phyloP scores from a whole-genome alignment of 2,113 vertebrate species.

The Actenoides lindsayi region DNA sequence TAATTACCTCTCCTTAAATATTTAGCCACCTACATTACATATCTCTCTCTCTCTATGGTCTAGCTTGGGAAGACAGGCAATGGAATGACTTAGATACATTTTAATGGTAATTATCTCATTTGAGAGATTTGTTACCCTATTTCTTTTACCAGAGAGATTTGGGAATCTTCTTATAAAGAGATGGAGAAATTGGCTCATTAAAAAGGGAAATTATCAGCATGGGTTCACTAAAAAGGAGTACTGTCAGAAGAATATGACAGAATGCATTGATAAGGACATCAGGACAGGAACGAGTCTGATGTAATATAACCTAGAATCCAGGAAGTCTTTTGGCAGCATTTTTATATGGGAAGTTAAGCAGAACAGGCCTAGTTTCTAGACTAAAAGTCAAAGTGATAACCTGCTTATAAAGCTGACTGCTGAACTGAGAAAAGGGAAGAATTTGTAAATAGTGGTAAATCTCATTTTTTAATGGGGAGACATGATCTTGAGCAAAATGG shows the following conservation, averaged over 20 bases:
- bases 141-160: not conserved
- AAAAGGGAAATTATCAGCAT: conserved; percentile 13
- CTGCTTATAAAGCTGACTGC: not conserved
- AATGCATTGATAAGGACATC: conserved; percentile 9
- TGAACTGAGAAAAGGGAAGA: not conserved
- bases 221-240: conserved; percentile 23
- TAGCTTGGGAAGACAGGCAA: not conserved
- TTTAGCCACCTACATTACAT: not conserved
- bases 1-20: not conserved
- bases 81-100: not conserved
- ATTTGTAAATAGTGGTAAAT: conserved; percentile 28
- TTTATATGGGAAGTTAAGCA: conserved; percentile 65
- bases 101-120: not conserved
- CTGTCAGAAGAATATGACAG: conserved; percentile 46
- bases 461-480: conserved; percentile 14
- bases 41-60: not conserved
- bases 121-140: not conserved
- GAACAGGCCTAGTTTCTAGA: conserved; percentile 30
- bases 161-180: not conserved
- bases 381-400: conserved; percentile 30
- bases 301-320: conserved; percentile 53
- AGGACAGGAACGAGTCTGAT: conserved; percentile 45
- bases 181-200: conserved; percentile 38
- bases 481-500: not conserved
- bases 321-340: conserved; percentile 51